Conservation (phyloP, 2,888 invertebrate species). For the Margaritifera margaritifera region DNA sequence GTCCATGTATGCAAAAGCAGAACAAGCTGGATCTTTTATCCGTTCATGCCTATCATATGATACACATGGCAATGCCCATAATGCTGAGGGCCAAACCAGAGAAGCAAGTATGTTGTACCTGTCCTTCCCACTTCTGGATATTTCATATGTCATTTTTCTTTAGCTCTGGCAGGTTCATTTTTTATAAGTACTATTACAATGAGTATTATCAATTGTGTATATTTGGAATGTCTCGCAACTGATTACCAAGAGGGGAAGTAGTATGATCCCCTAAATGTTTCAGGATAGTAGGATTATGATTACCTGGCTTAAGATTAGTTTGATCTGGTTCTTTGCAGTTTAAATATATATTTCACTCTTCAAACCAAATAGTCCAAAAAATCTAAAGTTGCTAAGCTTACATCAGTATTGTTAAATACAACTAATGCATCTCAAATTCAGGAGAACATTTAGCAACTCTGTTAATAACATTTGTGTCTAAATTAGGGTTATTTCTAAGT, state of each 20-base stretch:
- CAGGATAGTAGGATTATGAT: not conserved
- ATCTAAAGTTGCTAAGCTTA: not conserved
- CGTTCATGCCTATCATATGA: conserved; percentile 1
- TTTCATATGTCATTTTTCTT: not conserved
- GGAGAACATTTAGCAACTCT: conserved; percentile 2
- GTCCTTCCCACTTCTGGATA: not conserved
- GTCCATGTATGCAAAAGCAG: conserved; percentile 7
- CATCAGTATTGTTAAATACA: not conserved
- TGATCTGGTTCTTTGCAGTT: no score
- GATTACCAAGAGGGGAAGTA: not conserved
- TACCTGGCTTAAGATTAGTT: not conserved
- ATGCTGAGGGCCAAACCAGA: conserved; percentile 3
- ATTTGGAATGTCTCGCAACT: not conserved
- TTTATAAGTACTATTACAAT: not conserved
- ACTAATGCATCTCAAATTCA: conserved; percentile 1
- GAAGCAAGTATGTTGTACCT: conserved; percentile 6
- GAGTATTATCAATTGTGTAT: not conserved
- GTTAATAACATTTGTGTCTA: not conserved
- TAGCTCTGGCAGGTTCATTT: not conserved
- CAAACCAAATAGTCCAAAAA: not conserved
- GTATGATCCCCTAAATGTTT: not conserved
- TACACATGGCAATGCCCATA: conserved; percentile 2
- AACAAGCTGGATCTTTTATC: conserved; percentile 6
- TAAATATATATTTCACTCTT: not conserved
- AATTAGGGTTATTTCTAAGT: no score